A percentile compares a stretch with the other conserved stretches of the same genome.
These are phyloP conservation scores for Struthio camelus DNA, from an alignment of 2,113 vertebrate species.

Conservation along the genomic window DNA sequence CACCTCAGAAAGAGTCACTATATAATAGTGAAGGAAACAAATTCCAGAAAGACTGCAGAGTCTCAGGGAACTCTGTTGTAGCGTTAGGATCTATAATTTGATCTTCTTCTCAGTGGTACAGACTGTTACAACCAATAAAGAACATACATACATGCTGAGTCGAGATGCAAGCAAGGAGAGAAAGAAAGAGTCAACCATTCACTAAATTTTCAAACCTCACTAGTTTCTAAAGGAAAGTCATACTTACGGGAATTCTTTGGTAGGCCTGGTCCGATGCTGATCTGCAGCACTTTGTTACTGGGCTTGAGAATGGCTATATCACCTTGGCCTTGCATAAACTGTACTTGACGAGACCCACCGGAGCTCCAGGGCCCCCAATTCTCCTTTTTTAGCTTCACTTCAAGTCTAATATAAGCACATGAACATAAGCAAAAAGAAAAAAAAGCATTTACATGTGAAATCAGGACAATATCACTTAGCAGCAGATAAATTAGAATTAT, in stretches of 20 bases:
- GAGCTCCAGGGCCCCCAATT: constrained; percentile 95
- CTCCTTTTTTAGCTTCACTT: constrained; percentile 97
- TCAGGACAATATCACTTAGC: neutral
- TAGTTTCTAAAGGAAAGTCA: neutral
- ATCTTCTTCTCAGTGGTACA: neutral
- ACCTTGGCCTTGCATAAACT: constrained; percentile 89
- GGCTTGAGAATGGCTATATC: constrained; percentile 86
- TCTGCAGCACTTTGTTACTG: constrained; percentile 93
- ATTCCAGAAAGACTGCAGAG: neutral
- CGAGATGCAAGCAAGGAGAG: neutral
- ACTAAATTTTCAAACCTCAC: neutral
- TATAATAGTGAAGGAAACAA: neutral
- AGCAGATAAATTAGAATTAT: neutral
- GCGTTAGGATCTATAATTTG: neutral
- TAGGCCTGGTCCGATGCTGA: constrained; percentile 94
- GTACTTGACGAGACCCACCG: constrained; percentile 88
- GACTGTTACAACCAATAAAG: neutral
- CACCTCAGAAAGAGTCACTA: neutral
- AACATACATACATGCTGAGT: neutral
- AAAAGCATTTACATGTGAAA: neutral
- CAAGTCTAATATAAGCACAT: constrained; percentile 79
- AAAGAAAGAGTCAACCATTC: neutral
- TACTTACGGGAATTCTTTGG: constrained; percentile 95
- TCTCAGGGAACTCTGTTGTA: neutral
- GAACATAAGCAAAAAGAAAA: neutral